These are phyloP conservation scores for Trachelipus rathkii DNA, from an alignment of 1,140 invertebrate species.

Conservation along the genomic window DNA sequence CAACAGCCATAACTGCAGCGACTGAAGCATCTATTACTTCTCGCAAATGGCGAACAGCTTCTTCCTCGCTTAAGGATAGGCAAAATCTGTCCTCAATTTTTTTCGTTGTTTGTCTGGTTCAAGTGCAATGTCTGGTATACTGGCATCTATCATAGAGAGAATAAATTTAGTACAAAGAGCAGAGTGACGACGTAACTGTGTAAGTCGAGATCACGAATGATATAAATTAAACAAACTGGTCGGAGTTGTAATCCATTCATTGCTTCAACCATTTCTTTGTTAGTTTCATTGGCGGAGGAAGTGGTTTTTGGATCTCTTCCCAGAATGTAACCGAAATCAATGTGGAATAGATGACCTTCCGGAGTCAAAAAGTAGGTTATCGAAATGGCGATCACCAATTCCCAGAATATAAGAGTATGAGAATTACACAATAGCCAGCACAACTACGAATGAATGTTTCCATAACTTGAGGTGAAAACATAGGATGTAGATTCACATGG, in stretches of 20 bases:
- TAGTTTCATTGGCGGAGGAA: slow-evolving; percentile 97
- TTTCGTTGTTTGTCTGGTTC: slow-evolving; percentile 99
- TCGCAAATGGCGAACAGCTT: slow-evolving; percentile 91
- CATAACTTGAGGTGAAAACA: slow-evolving; percentile 86
- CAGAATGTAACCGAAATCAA: slow-evolving; percentile 98
- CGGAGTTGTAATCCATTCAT: slow-evolving; percentile 93
- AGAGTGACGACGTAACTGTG: slow-evolving; percentile 87
- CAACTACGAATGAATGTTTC: slow-evolving; percentile 96
- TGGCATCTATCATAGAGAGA: slow-evolving; percentile 97
- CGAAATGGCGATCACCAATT: slow-evolving; percentile 95
- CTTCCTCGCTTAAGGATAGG: slow-evolving; percentile 90
- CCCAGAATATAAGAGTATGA: slow-evolving; percentile 94
- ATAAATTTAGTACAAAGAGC: slow-evolving; percentile 96
- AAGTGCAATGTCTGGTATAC: slow-evolving; percentile 94
- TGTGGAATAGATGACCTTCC: slow-evolving; percentile 91
- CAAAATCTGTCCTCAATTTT: slow-evolving; percentile 75
- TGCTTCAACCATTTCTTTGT: slow-evolving; percentile 98
- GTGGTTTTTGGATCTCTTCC: slow-evolving; percentile 95
- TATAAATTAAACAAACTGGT: slow-evolving; percentile 90
- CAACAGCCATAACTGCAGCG: slow-evolving; percentile 88
- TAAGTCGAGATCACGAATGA: slow-evolving; percentile 92
- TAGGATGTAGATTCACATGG: slow-evolving; percentile 81
- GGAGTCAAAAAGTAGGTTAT: slow-evolving; percentile 91
- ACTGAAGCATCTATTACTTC: slow-evolving; percentile 89
- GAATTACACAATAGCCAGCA: slow-evolving; percentile 98